These are phyloP conservation scores for Nymphalis urticae DNA, from an alignment of 2,888 invertebrate species.

Conservation along the genomic window DNA sequence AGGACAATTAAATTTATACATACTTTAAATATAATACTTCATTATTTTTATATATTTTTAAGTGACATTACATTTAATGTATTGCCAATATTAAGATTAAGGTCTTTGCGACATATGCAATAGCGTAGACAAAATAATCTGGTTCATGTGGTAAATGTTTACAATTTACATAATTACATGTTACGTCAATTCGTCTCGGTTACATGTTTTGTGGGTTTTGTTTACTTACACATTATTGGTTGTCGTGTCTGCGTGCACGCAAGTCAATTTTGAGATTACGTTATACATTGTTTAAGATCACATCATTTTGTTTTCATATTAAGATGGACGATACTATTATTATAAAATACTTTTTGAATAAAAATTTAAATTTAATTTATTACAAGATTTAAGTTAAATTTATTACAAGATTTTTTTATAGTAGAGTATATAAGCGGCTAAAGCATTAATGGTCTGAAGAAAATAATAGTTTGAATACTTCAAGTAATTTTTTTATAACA, in stretches of 20 bases:
- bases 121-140: constrained; percentile 25
- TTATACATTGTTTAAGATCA: not conserved
- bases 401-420: no score
- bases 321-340: no score
- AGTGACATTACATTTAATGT: not conserved
- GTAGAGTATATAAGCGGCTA: no score
- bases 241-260: constrained; percentile 10
- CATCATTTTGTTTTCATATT: not conserved
- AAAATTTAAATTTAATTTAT: no score
- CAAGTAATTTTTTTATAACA: no score
- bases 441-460: no score
- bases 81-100: not conserved
- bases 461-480: no score
- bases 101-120: constrained; percentile 6
- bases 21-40: no score
- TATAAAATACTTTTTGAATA: no score
- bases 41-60: no score
- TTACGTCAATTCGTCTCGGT: constrained; percentile 25
- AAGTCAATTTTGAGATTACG: not conserved
- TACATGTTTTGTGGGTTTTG: constrained; percentile 14
- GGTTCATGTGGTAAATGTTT: constrained; percentile 26
- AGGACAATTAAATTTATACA: no score
- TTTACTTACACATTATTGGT: constrained; percentile 13
- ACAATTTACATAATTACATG: constrained; percentile 14
- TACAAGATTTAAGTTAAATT: no score